These are phyloP conservation scores for Leptatherina wallacei DNA, from an alignment of 2,797 vertebrate genomes.

Conservation along the genomic window DNA sequence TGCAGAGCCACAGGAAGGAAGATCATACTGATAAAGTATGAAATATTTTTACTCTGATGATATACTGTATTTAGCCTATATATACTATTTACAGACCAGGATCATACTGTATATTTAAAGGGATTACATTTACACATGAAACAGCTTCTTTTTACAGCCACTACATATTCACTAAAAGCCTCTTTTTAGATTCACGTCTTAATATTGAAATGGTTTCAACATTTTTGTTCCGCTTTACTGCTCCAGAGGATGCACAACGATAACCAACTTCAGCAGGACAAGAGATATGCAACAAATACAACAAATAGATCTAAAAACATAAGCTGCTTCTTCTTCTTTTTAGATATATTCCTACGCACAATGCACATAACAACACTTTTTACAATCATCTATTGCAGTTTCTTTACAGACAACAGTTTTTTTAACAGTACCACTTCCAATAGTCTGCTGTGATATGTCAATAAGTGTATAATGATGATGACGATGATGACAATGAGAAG, in stretches of 20 bases:
- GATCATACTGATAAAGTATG: conserved; percentile 62
- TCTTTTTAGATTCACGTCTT: conserved; percentile 41
- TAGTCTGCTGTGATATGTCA: conserved; percentile 47
- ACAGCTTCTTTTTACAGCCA: conserved; percentile 59
- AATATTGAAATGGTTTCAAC: conserved; percentile 41
- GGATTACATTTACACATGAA: conserved; percentile 78
- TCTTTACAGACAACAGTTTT: conserved; percentile 63
- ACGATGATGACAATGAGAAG: not conserved
- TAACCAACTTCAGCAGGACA: conserved; percentile 44
- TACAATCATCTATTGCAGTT: conserved; percentile 67
- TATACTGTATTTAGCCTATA: conserved; percentile 65
- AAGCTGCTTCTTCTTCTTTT: conserved; percentile 32
- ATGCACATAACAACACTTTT: conserved; percentile 77
- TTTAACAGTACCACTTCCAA: conserved; percentile 63
- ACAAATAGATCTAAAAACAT: conserved; percentile 67
- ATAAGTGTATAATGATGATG: conserved; percentile 13
- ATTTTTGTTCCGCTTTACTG: conserved; percentile 39
- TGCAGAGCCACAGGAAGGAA: conserved; percentile 34
- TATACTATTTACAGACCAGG: conserved; percentile 77
- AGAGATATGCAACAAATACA: conserved; percentile 60
- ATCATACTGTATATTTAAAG: conserved; percentile 65
- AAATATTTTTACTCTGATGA: conserved; percentile 45
- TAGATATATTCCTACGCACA: conserved; percentile 45
- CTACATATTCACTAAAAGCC: conserved; percentile 63
- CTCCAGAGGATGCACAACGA: conserved; percentile 49